These are phyloP conservation scores for Ganaspis sp. DNA, from an alignment of 1,140 invertebrate species.

Conservation along the genomic window DNA sequence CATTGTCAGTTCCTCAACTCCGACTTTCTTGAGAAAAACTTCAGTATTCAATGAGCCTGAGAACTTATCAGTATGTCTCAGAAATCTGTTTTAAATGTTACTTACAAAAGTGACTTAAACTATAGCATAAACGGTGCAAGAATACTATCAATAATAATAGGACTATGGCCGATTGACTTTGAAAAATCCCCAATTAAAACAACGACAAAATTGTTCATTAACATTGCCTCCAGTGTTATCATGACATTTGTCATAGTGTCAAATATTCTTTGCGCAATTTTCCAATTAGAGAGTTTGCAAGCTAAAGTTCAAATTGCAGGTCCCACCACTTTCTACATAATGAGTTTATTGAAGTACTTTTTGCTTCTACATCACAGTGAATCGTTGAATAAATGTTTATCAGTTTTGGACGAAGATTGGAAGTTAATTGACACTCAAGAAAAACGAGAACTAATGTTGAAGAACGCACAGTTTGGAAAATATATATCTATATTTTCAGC, in stretches of 20 bases:
- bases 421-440: not conserved
- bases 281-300: not conserved
- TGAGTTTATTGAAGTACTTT: not conserved
- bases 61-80: not conserved
- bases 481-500: not conserved
- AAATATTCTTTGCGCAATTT: not conserved
- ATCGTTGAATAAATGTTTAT: slow-evolving; percentile 42
- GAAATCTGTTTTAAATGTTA: not conserved
- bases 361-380: not conserved
- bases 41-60: not conserved
- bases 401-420: slow-evolving; percentile 44
- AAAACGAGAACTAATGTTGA: slow-evolving; percentile 41
- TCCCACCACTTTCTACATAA: not conserved
- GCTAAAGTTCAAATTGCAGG: not conserved
- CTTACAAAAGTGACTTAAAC: not conserved
- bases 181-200: not conserved
- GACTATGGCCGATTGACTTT: not conserved
- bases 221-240: not conserved
- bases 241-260: not conserved
- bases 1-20: too few relatives aligned
- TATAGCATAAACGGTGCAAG: not conserved
- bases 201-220: not conserved
- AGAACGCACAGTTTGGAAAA: slow-evolving; percentile 44
- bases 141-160: not conserved
- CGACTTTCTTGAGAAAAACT: too few relatives aligned